Evolutionary conservation across 2,113 vertebrate genomes (phyloP), one percentile per base, ranked within the genome.

Genomic region (Plestiodon gilberti): DNA sequence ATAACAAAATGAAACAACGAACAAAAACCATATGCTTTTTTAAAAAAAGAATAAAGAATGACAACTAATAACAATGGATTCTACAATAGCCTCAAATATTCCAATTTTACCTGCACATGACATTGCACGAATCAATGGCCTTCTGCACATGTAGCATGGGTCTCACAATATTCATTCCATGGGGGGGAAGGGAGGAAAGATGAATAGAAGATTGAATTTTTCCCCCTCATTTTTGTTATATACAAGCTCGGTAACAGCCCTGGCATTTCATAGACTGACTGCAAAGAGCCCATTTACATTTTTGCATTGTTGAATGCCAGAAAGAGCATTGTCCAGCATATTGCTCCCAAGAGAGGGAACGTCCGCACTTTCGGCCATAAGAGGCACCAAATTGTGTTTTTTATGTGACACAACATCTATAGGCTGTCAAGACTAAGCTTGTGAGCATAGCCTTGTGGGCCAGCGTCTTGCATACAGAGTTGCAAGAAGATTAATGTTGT

Each of bases 271-370:
- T 67, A 74, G 78, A 1, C 85, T 91, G 82, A 85, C 78, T 73
- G 62, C 28, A 43, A 85, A 85, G 62, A 87, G 48, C 65, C 75
- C 55, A 92, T 93, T 94, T 93, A 85, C 87, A 87, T 93, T 91
- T 89, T 74, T 78, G 80, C 78, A 91, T 82, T 92, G 83, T 88
- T 88, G 90, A 86, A 82, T 77, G 71, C 78, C 89, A 87, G 6
- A 73, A 92, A 90, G 67, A 22, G 48, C 35, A 81, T 84, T 0
- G 0, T 81, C 85, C 0, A 0, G 83, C 55, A 90, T 90, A 79
- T 52, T 91, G 86, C n/a, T 90, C 88, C 91, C 84, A 83, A 85
- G 93, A 88, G 67, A 91, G 55, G 28, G 74, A 64, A 64, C 81
- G 82, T 81, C 59, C 62, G 82, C 1, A 0, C 81, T 86, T 85